Evolutionary conservation across 2,888 invertebrate species (phyloP).

Genomic region (Gibbula magus): DNA sequence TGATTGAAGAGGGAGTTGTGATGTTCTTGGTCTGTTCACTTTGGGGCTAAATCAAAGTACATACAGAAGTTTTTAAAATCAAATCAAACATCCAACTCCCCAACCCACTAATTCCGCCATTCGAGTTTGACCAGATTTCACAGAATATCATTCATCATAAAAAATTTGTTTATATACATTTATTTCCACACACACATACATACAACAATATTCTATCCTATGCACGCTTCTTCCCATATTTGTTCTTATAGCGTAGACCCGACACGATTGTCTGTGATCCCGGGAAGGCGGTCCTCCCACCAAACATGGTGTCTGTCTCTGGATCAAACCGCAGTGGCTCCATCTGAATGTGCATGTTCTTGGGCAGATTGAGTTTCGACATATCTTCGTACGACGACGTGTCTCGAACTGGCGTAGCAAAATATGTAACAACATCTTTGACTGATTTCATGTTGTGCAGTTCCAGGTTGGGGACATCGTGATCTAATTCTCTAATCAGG

Average conservation of each 20-base stretch:
- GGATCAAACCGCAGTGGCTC: slow-evolving; percentile 90
- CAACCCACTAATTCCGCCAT: too few relatives aligned
- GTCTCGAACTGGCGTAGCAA: slow-evolving; percentile 61
- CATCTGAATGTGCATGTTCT: slow-evolving; percentile 89
- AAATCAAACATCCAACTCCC: too few relatives aligned
- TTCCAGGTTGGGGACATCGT: slow-evolving; percentile 88
- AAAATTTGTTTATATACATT: too few relatives aligned
- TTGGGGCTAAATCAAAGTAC: too few relatives aligned
- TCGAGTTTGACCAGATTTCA: too few relatives aligned
- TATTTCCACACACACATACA: too few relatives aligned
- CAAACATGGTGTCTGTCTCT: slow-evolving; percentile 83
- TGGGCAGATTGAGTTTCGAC: slow-evolving; percentile 81
- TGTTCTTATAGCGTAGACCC: slow-evolving; percentile 87
- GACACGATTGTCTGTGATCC: slow-evolving; percentile 89
- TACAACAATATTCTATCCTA: too few relatives aligned
- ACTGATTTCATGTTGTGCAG: slow-evolving; percentile 85
- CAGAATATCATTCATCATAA: too few relatives aligned
- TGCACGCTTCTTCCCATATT: slow-evolving; percentile 78
- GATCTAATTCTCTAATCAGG: slow-evolving; percentile 84
- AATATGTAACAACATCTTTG: slow-evolving; percentile 72
- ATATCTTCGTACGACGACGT: slow-evolving; percentile 65
- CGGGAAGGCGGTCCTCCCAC: slow-evolving; percentile 89
- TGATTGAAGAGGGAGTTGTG: too few relatives aligned
- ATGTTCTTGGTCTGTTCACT: too few relatives aligned
- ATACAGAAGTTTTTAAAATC: too few relatives aligned